Conservation (phyloP, 2,888 invertebrate species). For the Drosophila kuntzei region DNA sequence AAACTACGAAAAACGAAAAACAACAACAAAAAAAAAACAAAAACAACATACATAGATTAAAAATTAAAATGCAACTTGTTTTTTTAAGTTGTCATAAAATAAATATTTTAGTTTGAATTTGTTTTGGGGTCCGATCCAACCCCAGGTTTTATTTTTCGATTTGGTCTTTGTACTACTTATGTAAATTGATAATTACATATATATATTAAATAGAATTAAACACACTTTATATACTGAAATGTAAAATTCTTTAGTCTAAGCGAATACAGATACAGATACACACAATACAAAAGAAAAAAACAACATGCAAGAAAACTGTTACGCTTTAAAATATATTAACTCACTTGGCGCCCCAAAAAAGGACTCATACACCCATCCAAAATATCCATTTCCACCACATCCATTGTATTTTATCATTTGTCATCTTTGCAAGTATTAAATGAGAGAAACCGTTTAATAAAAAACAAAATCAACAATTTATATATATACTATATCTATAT, state of each 20-base stretch:
- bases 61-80: conserved; percentile 40
- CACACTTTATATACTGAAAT: conserved; percentile 56
- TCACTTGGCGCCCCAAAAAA: conserved; percentile 45
- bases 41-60: no score
- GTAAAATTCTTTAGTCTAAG: conserved; percentile 71
- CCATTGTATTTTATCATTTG: conserved; percentile 75
- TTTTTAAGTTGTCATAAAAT: conserved; percentile 36
- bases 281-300: conserved; percentile 44
- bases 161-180: conserved; percentile 53
- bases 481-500: conserved; percentile 37
- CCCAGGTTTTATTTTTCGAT: conserved; percentile 43
- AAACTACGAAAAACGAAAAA: conserved; percentile 22
- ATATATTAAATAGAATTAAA: conserved; percentile 49
- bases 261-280: conserved; percentile 42
- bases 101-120: conserved; percentile 37
- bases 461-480: conserved; percentile 27
- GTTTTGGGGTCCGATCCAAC: conserved; percentile 27
- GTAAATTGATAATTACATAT: conserved; percentile 51
- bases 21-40: conserved; percentile 6
- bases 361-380: conserved; percentile 28
- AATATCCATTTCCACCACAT: no score
- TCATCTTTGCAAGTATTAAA: conserved; percentile 77
- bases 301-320: conserved; percentile 79
- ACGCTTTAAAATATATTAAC: conserved; percentile 66
- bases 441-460: conserved; percentile 69